phyloP scores from a whole-genome alignment of 2,113 vertebrate species.

The Platycercus adscitus region DNA sequence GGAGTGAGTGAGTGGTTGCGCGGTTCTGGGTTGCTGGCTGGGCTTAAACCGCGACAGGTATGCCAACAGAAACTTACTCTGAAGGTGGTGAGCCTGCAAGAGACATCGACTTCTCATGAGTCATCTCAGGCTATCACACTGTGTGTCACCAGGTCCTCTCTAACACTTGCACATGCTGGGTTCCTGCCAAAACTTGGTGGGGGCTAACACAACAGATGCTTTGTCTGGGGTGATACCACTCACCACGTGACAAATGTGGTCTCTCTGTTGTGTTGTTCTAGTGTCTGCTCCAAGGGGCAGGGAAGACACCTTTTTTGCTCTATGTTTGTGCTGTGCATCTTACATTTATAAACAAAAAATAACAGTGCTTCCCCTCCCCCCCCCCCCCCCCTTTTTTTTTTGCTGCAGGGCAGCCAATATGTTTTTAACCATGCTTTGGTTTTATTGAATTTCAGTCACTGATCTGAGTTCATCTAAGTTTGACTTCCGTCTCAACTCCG shows the following conservation, averaged over 20 bases:
- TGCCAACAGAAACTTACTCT: background rate
- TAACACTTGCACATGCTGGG: fast-evolving
- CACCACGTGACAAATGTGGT: fast-evolving
- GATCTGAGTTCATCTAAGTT: background rate
- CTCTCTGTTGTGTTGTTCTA: background rate
- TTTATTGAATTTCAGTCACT: background rate
- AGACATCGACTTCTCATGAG: background rate
- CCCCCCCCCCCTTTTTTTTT: background rate
- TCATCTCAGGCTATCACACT: background rate
- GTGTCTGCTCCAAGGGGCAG: background rate
- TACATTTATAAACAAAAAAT: background rate
- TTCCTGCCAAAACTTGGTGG: background rate
- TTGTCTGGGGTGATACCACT: background rate
- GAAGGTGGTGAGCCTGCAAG: background rate
- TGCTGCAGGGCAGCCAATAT: background rate
- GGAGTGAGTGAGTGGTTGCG: no score
- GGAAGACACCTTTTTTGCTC: background rate
- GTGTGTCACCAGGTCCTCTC: background rate
- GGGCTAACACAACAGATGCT: fast-evolving
- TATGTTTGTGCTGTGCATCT: background rate
- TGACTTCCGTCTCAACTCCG: background rate
- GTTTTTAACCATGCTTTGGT: background rate
- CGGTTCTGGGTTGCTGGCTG: no score
- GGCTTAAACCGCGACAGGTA: no score
- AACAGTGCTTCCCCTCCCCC: background rate